Conservation (phyloP, 2,888 invertebrate genomes). For the Athalia cordata region DNA sequence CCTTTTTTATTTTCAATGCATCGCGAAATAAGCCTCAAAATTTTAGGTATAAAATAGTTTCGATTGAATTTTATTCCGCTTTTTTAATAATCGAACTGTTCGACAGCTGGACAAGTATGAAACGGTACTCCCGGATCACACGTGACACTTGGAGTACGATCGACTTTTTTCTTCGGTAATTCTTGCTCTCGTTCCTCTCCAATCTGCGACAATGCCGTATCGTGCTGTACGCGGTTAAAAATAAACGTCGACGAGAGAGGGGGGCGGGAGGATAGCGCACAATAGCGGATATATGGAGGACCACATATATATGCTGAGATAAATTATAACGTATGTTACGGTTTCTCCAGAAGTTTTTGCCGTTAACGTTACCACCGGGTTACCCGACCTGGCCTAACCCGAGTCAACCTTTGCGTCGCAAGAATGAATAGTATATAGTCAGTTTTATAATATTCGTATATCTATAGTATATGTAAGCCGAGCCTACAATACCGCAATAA, state of each 20-base stretch:
- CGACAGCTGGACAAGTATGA: neutral
- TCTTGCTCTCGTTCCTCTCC: constrained; percentile 48
- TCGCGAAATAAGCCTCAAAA: no score
- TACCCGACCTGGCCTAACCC: constrained; percentile 72
- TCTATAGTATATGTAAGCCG: constrained; percentile 22
- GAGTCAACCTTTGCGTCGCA: constrained; percentile 58
- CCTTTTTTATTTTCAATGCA: no score
- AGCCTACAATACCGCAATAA: constrained; percentile 14
- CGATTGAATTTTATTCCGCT: no score
- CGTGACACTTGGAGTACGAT: constrained; percentile 22
- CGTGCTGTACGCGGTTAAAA: constrained; percentile 61
- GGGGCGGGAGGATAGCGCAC: neutral
- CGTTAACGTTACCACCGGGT: constrained; percentile 61
- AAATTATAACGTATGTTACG: constrained; percentile 71
- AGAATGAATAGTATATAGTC: constrained; percentile 50
- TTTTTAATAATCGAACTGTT: no score
- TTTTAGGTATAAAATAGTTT: no score
- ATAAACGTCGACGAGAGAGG: constrained; percentile 49
- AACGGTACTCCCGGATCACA: neutral
- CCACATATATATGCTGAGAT: constrained; percentile 61
- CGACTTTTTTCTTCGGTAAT: neutral
- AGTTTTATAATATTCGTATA: constrained; percentile 49
- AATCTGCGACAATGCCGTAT: constrained; percentile 66
- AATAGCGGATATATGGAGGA: constrained; percentile 26
- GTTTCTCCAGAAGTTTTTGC: constrained; percentile 65